Base-by-base conservation (phyloP, 2,113 vertebrate genomes). In the Phaetusa simplex region DNA sequence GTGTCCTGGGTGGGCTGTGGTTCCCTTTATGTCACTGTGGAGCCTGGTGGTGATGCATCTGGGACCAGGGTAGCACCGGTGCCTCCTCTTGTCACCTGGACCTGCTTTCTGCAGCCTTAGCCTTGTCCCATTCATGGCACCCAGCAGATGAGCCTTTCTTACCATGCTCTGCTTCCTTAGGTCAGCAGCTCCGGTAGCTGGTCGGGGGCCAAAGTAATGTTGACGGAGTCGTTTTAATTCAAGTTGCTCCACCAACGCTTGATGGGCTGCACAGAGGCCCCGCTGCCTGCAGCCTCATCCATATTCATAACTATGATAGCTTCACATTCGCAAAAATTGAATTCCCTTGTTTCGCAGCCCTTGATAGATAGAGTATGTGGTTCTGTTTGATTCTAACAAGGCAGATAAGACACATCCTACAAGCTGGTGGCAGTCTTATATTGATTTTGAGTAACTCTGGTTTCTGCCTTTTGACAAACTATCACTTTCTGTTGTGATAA, bases 381-480 rank as follows among this genome's bases (percentile, higher is more conserved):
- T 55, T 88, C 52, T 85, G 43, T 70, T 96, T 95, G 85, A 82
- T 66, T 91, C 66, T 43, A 66, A 49, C 82, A 38, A 62, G 89
- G 66, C 66, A 62, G 74, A 77, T 73, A 87, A 92, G 70, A 65
- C 52, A 14, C 66, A 24, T 83, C 52, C 80, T 83, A 27, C 71
- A 86, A 86, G 76, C 89, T 92, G 89, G 71, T 81, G 79, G 89
- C 92, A 88, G 62, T 45, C 90, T 94, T 65, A 53, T 49, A 85
- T 92, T 73, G 89, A 92, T 96, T 96, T 90, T 85, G 59, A 87
- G 52, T 92, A 69, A 78, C 86, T 81, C 62, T 89, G 53, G 13
- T 82, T 91, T 84, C 92, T 94, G 67, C 52, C 87, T 96, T 96
- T 86, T 69, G 52, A 89, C 66, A 53, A 95, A 1, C 50, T 71